Percentiles rank a stretch among this genome's conserved stretches.
Conservation (phyloP, 2,113 vertebrate species). For the Parotia lawesii region DNA sequence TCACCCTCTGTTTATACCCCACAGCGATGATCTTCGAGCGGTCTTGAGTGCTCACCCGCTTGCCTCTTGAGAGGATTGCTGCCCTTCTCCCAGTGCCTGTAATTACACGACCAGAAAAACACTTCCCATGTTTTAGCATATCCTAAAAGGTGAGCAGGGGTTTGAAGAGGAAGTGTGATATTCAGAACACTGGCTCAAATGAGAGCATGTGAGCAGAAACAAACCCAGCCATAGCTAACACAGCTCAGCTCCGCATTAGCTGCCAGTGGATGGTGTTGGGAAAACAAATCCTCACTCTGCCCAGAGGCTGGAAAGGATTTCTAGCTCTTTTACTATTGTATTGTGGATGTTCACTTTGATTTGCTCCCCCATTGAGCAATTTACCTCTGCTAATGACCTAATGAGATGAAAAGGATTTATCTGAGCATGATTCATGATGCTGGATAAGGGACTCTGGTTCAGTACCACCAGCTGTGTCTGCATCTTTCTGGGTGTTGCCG, state of each 20-base stretch:
- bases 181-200: background rate
- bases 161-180: background rate
- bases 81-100: background rate
- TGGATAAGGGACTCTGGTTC: background rate
- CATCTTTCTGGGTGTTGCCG: background rate
- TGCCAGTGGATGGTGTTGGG: background rate
- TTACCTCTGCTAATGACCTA: background rate
- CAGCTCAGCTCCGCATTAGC: fast-evolving
- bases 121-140: fast-evolving
- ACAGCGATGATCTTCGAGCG: background rate
- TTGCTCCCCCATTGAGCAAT: background rate
- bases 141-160: background rate
- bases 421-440: background rate
- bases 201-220: background rate
- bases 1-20: background rate
- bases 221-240: background rate
- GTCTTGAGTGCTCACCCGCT: fast-evolving
- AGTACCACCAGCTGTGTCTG: background rate
- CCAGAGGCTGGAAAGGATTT: background rate
- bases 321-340: background rate
- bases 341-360: background rate
- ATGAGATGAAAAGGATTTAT: background rate
- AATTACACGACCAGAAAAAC: background rate
- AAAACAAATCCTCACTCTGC: background rate
- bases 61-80: background rate